Percentiles rank a stretch among this genome's conserved stretches.
Conservation (phyloP, 2,888 invertebrate genomes). For the Eubasilissa splendida region DNA sequence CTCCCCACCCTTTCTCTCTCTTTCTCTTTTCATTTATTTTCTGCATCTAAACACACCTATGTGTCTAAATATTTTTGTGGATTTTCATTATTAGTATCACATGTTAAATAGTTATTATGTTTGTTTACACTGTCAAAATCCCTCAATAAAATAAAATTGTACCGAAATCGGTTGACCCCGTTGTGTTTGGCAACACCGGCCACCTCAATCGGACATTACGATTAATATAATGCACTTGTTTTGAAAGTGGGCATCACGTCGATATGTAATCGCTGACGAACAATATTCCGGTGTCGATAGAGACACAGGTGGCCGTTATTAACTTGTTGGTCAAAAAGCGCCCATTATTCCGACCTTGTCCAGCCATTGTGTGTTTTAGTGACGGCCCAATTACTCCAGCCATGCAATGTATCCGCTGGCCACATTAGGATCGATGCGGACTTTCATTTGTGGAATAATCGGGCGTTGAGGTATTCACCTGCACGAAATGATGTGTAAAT, state of each 20-base stretch:
- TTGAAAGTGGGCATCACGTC: not conserved
- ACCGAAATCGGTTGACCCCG: too few species aligned
- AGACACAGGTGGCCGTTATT: constrained; percentile 49
- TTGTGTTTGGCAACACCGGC: too few species aligned
- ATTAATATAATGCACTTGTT: not conserved
- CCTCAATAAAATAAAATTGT: too few species aligned
- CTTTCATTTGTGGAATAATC: constrained; percentile 34
- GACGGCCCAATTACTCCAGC: constrained; percentile 6
- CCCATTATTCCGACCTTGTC: constrained; percentile 36
- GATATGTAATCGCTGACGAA: not conserved
- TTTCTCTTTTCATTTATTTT: too few species aligned
- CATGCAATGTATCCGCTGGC: constrained; percentile 17
- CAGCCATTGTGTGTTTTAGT: constrained; percentile 41
- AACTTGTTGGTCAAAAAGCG: constrained; percentile 31
- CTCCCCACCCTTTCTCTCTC: too few species aligned
- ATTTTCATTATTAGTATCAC: too few species aligned
- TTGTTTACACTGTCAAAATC: too few species aligned
- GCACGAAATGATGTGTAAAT: constrained; percentile 24
- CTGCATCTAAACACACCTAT: too few species aligned
- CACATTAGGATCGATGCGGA: constrained; percentile 25
- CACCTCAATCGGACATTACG: too few species aligned
- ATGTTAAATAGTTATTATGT: too few species aligned
- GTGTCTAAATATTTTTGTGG: too few species aligned
- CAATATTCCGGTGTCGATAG: constrained; percentile 33
- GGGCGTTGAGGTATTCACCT: constrained; percentile 2